phyloP scores from a whole-genome alignment of 1,140 invertebrate species.

The Nautilus pompilius region DNA sequence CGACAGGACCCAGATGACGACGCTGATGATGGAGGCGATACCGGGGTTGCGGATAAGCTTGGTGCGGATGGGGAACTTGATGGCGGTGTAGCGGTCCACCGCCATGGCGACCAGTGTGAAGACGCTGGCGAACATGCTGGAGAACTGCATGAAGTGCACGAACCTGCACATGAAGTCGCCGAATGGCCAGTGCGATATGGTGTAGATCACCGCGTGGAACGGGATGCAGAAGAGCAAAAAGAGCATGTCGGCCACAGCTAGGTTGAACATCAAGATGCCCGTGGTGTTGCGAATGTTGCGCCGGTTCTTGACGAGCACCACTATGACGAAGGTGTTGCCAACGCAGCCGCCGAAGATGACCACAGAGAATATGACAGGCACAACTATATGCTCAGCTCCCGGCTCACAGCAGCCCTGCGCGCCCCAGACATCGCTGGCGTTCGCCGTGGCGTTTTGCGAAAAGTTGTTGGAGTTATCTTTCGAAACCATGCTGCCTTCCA shows the following conservation, averaged over 20 bases:
- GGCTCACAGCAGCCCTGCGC: too few species aligned
- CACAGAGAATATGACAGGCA: slow-evolving; percentile 80
- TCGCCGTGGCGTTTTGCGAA: too few species aligned
- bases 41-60: slow-evolving; percentile 46
- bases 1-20: slow-evolving; percentile 22
- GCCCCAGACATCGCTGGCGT: too few species aligned
- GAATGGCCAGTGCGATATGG: slow-evolving; percentile 71
- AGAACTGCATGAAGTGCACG: slow-evolving; percentile 62
- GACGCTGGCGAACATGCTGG: slow-evolving; percentile 63
- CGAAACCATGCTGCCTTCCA: too few species aligned
- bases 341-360: slow-evolving; percentile 80
- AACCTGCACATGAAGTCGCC: slow-evolving; percentile 75
- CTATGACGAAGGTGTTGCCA: slow-evolving; percentile 75
- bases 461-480: too few species aligned
- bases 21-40: slow-evolving; percentile 7
- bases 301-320: slow-evolving; percentile 77
- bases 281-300: slow-evolving; percentile 77
- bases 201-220: slow-evolving; percentile 48
- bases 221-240: slow-evolving; percentile 94
- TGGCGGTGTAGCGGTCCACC: slow-evolving; percentile 85
- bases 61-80: slow-evolving; percentile 84
- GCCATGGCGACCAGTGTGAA: slow-evolving; percentile 92
- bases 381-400: too few species aligned
- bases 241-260: slow-evolving; percentile 79
- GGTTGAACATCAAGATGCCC: slow-evolving; percentile 79